These are phyloP conservation scores for Sylvietta virens DNA, from an alignment of 2,113 vertebrate genomes.

Conservation along the genomic window DNA sequence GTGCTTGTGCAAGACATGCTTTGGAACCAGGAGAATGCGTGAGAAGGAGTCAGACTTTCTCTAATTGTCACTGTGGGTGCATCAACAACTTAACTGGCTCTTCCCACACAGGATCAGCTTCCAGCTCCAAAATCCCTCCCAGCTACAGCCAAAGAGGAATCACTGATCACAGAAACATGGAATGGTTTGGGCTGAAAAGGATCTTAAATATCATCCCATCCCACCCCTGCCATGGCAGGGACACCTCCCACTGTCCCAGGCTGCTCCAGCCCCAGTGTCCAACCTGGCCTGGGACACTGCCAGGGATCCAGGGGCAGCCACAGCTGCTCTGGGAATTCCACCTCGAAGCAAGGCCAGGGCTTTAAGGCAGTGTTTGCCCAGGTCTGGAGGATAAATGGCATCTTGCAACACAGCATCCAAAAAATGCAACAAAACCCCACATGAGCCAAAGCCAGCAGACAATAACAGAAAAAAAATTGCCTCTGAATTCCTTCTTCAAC, in stretches of 20 bases:
- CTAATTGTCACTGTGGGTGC: background rate
- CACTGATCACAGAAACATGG: background rate
- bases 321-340: background rate
- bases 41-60: background rate
- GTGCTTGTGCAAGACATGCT: background rate
- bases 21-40: background rate
- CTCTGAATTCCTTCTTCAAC: background rate
- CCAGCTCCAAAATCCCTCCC: background rate
- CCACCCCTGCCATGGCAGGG: background rate
- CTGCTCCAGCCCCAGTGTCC: background rate
- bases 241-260: background rate
- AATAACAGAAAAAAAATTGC: background rate
- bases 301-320: background rate
- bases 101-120: background rate
- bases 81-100: background rate
- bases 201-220: background rate
- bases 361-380: background rate
- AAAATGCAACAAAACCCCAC: slow-evolving; percentile 4
- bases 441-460: background rate
- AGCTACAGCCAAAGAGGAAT: background rate
- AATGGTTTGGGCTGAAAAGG: background rate
- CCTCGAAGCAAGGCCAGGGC: background rate
- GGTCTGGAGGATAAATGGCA: background rate
- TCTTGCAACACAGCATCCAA: background rate
- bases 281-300: accelerated